phyloP scores from a whole-genome alignment of 1,140 invertebrate species.

The Hypsibius dujardini region DNA sequence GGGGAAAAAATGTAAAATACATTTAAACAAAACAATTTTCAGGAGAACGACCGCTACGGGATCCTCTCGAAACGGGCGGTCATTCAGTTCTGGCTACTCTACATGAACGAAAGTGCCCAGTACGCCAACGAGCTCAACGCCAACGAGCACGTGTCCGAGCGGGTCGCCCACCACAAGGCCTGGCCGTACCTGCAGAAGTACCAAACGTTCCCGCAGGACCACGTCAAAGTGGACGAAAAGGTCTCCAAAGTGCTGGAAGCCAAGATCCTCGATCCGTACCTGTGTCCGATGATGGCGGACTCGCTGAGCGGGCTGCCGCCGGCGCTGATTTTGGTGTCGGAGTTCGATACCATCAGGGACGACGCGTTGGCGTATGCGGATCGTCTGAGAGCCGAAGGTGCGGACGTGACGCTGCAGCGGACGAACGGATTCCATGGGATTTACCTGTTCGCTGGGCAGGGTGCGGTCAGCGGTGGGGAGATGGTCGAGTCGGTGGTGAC shows the following conservation, averaged over 20 bases:
- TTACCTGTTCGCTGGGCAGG: not conserved
- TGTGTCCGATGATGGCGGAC: conserved; percentile 14
- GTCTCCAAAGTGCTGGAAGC: not conserved
- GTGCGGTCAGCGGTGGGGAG: not conserved
- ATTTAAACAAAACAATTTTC: too few species aligned
- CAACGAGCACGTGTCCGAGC: not conserved
- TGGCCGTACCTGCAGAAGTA: conserved; percentile 12
- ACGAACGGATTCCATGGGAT: not conserved
- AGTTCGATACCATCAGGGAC: conserved; percentile 10
- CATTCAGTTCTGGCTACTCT: not conserved
- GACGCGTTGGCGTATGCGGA: conserved; percentile 9
- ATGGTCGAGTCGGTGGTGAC: too few species aligned
- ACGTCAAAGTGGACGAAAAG: conserved; percentile 11
- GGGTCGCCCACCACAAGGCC: not conserved
- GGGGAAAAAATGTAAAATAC: too few species aligned
- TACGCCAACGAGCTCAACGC: not conserved
- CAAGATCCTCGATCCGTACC: conserved; percentile 11
- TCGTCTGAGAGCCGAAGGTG: conserved; percentile 14
- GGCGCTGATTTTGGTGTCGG: conserved; percentile 7
- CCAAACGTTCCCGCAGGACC: not conserved
- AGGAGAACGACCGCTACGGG: not conserved
- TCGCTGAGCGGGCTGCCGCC: conserved; percentile 17
- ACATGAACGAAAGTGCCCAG: not conserved
- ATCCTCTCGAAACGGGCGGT: not conserved
- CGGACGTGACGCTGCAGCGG: not conserved